Conservation (phyloP, 1,140 invertebrate species). For the Caenorhabditis briggsae region DNA sequence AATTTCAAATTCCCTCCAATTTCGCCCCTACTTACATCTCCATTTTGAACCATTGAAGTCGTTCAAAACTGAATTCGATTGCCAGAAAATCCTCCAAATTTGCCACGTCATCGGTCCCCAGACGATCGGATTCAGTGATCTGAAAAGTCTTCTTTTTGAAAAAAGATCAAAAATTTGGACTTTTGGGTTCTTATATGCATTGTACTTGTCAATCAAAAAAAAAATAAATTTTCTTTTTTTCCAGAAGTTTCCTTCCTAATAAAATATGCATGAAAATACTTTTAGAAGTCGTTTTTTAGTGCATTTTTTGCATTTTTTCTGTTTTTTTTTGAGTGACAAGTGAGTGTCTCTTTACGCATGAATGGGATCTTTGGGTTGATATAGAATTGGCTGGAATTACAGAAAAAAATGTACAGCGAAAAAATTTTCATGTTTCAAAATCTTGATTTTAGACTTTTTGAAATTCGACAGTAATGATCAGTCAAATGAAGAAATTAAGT, state of each 20-base stretch:
- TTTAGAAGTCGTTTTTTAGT: background rate
- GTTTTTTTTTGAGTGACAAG: background rate
- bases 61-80: slow-evolving; percentile 74
- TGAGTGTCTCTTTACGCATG: background rate
- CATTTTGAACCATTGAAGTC: slow-evolving; percentile 72
- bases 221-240: background rate
- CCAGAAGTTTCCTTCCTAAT: background rate
- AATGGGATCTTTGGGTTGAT: background rate
- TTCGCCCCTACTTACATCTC: slow-evolving; percentile 68
- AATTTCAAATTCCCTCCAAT: background rate
- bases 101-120: slow-evolving; percentile 54
- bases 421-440: too few relatives aligned
- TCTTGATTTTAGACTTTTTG: too few relatives aligned
- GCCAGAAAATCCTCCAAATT: slow-evolving; percentile 69
- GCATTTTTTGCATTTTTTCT: background rate
- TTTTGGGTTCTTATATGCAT: background rate
- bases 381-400: too few relatives aligned
- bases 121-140: slow-evolving; percentile 69
- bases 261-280: background rate
- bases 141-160: too few relatives aligned
- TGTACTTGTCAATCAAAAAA: background rate
- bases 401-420: too few relatives aligned
- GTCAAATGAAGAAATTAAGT: too few relatives aligned
- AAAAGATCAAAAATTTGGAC: slow-evolving; percentile 40
- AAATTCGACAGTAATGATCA: too few relatives aligned